These are phyloP conservation scores for Acridotheres tristis DNA, from an alignment of 2,797 vertebrate species.

Conservation along the genomic window DNA sequence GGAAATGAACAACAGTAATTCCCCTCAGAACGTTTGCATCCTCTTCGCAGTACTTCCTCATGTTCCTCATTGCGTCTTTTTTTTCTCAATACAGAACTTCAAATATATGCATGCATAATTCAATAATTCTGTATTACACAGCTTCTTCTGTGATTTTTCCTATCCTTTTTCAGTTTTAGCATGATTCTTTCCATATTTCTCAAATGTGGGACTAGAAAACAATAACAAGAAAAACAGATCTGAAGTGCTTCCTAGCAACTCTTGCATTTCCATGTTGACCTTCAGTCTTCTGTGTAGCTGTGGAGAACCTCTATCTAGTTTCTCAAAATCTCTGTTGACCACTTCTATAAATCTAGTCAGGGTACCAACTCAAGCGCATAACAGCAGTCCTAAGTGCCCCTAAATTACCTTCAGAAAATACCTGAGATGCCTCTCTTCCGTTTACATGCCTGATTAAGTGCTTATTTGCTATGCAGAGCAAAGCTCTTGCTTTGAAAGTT, in stretches of 20 bases:
- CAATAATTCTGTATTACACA: not conserved
- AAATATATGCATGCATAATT: not conserved
- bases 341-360: not conserved
- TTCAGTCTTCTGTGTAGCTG: not conserved
- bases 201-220: not conserved
- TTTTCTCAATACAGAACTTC: not conserved
- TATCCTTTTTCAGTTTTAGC: not conserved
- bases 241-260: not conserved
- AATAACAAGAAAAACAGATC: not conserved
- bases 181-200: not conserved
- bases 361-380: not conserved
- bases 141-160: not conserved
- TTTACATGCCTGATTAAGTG: constrained; percentile 53
- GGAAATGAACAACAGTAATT: constrained; percentile 26
- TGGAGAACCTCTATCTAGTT: not conserved
- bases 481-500: constrained; percentile 49
- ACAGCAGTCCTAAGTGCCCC: constrained; percentile 18
- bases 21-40: not conserved
- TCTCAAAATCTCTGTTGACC: not conserved
- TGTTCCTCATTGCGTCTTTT: not conserved
- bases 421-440: constrained; percentile 49
- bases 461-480: constrained; percentile 51
- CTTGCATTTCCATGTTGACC: not conserved
- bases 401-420: constrained; percentile 59
- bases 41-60: not conserved